Evolutionary conservation across 1,140 invertebrate genomes (phyloP), one percentile per base, ranked within the genome.

Genomic region (Micrasema longulum): DNA sequence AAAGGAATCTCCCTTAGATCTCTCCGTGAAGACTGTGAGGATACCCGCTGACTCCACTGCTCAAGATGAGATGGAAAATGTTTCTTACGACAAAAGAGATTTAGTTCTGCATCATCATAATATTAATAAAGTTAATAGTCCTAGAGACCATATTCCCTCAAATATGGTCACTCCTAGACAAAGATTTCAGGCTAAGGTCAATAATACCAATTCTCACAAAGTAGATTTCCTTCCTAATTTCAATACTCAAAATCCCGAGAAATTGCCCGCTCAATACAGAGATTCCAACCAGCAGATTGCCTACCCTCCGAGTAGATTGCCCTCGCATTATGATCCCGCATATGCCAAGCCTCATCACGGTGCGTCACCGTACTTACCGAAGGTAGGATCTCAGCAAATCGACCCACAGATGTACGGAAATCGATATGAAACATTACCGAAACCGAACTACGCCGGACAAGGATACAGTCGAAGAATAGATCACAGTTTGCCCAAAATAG

Each of bases 11-110:
- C 93, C 93, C 0, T 79, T 95, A 48, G 94, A 95, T 81, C 83
- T 95, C 11, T 95, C 93, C 0, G 92, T 95, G 36, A 95, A 94
- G 79, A 95, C 93, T 0, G 90, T 95, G 0, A 90, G 93, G 77
- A 94, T 93, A 38, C 91, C 92, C 0, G 93, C 93, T 0, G 93
- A 95, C 80, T 94, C 93, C 0, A 94, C 93, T 0, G 90, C 91
- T 0, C 88, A 91, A 77, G 91, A 93, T 76, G 91, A 92, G 55
- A 77, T 81, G 2, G 86, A 89, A 57, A 82, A 82, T 78, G 79
- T 79, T 67, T 80, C 73, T 11, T 83, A 80, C 14, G 77, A 75
- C 2, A 64, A 65, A 5, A 78, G 78, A 7, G 26, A 79, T 12
- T 82, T n/a, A 14, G 7, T 47, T 11, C 20, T 53, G n/a, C 45